phyloP scores from a whole-genome alignment of 2,797 vertebrate genomes.

The Protosalanx chinensis region DNA sequence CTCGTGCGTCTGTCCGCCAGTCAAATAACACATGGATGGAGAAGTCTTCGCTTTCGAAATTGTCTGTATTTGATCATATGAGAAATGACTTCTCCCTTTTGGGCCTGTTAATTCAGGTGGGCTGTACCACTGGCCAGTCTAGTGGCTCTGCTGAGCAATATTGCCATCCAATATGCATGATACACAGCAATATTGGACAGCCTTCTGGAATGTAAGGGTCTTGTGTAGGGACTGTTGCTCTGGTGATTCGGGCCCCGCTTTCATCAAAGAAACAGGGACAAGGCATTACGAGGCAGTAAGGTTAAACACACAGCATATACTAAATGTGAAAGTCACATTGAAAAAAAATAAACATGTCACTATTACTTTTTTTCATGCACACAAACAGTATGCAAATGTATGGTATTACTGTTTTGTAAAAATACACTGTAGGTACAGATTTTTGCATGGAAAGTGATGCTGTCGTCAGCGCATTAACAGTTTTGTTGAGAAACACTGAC shows the following conservation, averaged over 20 bases:
- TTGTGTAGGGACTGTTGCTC: not conserved
- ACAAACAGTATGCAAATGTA: no score
- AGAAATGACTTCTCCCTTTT: slow-evolving; percentile 64
- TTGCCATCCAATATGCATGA: not conserved
- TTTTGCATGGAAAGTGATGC: no score
- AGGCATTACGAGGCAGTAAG: not conserved
- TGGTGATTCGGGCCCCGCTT: not conserved
- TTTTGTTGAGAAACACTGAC: no score
- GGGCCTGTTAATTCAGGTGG: slow-evolving; percentile 58
- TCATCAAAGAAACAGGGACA: not conserved
- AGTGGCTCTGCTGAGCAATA: not conserved
- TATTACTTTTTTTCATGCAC: no score
- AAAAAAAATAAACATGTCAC: no score
- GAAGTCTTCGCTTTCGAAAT: slow-evolving; percentile 59
- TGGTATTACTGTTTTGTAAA: no score
- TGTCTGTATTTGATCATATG: slow-evolving; percentile 69
- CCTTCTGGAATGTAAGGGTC: not conserved
- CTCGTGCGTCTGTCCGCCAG: slow-evolving; percentile 64
- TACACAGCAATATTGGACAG: not conserved
- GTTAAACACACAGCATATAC: not conserved
- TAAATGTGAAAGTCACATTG: no score
- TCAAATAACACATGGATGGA: slow-evolving; percentile 68
- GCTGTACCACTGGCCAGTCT: slow-evolving; percentile 1
- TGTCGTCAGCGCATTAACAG: no score
- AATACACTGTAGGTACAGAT: no score